Evolutionary conservation across 2,888 invertebrate genomes (phyloP), one percentile per base, ranked within the genome.

Genomic region (Diachrysia chrysitis): DNA sequence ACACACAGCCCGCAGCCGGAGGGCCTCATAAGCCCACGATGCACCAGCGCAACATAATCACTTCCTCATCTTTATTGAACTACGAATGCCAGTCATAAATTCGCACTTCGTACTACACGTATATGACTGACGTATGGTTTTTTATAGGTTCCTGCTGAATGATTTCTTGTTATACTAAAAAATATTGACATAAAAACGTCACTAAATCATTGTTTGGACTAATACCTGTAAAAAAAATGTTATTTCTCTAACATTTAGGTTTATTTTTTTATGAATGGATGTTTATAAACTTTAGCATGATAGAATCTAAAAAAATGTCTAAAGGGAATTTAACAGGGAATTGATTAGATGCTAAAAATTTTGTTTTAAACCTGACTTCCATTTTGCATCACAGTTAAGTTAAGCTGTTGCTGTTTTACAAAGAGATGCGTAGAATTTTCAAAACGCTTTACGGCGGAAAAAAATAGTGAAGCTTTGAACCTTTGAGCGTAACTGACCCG

Each of bases 401-500:
- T 90, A 87, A 91, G 89, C 55, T 69, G 84, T 87, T 73, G 72
- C 74, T 84, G 77, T 54, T 51, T 54, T 46, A 88, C 87, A 91
- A 89, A 90, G 87, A 86, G 87, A 86, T 85, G 85, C 83, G 85
- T 88, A 83, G 81, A 87, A 85, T 88, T 83, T 83, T 85, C 87
- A 88, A 92, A 90, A 86, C 81, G 84, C 78, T 90, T 86, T 87
- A 85, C 82, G 79, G 83, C 82, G 82, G 83, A 84, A 87, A 89
- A 85, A 88, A 85, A 85, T 42, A 42, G 83, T 83, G 78, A 84
- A 73, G 68, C 68, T 87, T 89, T 86, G 86, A 89, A 88, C 93
- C 90, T 93, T 93, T 93, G 92, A 92, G 88, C 83, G 89, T 86
- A 83, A 85, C 86, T 89, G 85, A 85, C 81, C 86, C 85, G 85